Base-by-base conservation (phyloP, 2,797 vertebrate species). In the Chaetodon trifasciatus region DNA sequence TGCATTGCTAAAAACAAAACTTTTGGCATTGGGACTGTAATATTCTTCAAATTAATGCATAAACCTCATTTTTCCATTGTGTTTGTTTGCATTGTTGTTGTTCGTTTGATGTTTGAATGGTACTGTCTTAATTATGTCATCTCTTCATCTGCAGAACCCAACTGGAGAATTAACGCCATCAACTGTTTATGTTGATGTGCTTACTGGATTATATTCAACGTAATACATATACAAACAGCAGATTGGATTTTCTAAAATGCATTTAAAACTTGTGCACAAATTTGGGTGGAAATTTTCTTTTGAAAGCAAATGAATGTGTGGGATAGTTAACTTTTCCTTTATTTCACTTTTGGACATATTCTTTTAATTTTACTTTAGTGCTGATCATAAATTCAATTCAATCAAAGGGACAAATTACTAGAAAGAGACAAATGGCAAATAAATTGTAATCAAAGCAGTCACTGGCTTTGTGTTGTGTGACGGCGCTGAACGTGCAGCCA, bases 371-470 rank as follows among this genome's bases (percentile, higher is more conserved):
- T 53, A 17, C 16, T 62, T 5, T n/a, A 0, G 23, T 17, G 2
- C 50, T 35, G 39, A 35, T 15, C 37, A 50, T 60, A 7, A 35
- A 46, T 46, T 32, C 28, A 32, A 32, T 32, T 28, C 28, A 28
- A 28, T 28, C 39, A 74, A 56, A 53, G 6, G 24, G 44, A 1
- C 5, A 58, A 57, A 70, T 44, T 19, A 49, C 50, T 13, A 55
- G 39, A 53, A 24, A 47, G 16, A 53, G 24, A 42, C 15, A 50
- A 70, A 40, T 21, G 10, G 50, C 17, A 53, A 52, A 65, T 16
- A 11, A 19, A 63, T 44, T 64, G 15, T 44, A 40, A 67, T 61
- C 23, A 66, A 74, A 64, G 19, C 32, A 46, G 47, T 32, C 60
- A 23, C 6, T 35, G 21, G n/a, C 42, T 39, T 19, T 15, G 9